Base-by-base conservation (phyloP, 2,888 invertebrate species). In the Tetranychus truncatus region DNA sequence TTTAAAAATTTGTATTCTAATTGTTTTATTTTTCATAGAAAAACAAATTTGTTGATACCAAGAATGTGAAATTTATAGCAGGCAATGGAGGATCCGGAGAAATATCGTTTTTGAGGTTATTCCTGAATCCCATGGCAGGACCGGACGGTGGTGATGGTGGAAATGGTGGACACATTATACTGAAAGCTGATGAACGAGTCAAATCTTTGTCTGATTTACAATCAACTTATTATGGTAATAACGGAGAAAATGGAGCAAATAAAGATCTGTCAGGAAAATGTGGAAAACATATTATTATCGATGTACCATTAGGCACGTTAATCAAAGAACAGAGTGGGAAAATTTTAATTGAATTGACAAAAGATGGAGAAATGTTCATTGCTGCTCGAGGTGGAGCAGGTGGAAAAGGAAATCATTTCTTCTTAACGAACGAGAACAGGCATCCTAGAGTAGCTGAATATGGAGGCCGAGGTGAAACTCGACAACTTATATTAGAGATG, bases 101-200 rank as follows among this genome's bases (percentile, higher is more conserved):
- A 79, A 88, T 95, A 75, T 91, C 93, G 0, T 95, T 99, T 82
- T 84, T 92, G 7, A 88, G 88, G 77, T 84, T 88, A 9, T 92
- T 88, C 87, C 86, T 87, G 75, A 94, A 94, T 80, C 95, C 94
- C 78, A 87, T 86, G 76, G 97, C 92, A 0, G 96, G 96, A 0
- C 96, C 95, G 0, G 92, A 94, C 83, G 96, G 95, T 0, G 97
- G 96, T 0, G 94, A 97, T 82, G 99, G 97, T 0, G 99, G 99
- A 0, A 88, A 91, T 81, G 96, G 96, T 0, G 96, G 92, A 0
- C 96, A 97, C 84, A 89, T 97, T 1, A 87, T 96, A 75, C 90
- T 96, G 76, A 78, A 84, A 87, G 79, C 79, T 7, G 75, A 76
- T 21, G n/a, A 34, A 18, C 85, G 88, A 75, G 85, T 89, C 0